phyloP scores from a whole-genome alignment of 2,888 invertebrate species.

The Xestia c-nigrum region DNA sequence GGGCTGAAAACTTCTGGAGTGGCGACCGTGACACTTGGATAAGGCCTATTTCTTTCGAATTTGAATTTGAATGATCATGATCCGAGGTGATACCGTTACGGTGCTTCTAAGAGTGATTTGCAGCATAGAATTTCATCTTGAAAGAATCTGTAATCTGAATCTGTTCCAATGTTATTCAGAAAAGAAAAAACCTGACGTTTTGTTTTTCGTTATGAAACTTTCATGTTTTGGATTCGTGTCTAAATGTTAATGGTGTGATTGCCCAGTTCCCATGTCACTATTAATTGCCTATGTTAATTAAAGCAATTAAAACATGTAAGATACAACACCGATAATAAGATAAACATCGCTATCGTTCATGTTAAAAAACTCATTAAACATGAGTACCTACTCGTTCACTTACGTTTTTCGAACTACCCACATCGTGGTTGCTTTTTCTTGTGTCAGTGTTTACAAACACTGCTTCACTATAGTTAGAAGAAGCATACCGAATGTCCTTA shows the following conservation, averaged over 20 bases:
- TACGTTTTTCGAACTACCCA: slow-evolving; percentile 32
- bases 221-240: background rate
- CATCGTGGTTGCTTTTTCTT: slow-evolving; percentile 11
- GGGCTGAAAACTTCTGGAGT: too few species aligned
- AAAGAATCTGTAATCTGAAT: too few species aligned
- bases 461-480: background rate
- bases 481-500: slow-evolving; percentile 15
- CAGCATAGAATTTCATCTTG: background rate
- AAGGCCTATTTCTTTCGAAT: too few species aligned
- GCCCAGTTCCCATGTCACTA: slow-evolving; percentile 1
- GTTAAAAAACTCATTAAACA: slow-evolving; percentile 31
- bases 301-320: slow-evolving; percentile 23
- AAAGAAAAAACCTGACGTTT: background rate
- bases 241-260: background rate
- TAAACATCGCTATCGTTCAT: slow-evolving; percentile 23
- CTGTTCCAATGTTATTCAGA: background rate
- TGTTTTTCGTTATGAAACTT: background rate
- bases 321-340: slow-evolving; percentile 42
- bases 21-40: too few species aligned
- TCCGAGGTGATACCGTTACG: background rate
- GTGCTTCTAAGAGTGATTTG: background rate
- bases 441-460: slow-evolving; percentile 39
- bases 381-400: slow-evolving; percentile 2
- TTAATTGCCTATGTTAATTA: slow-evolving; percentile 23
- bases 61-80: too few species aligned